Evolutionary conservation across 2,113 vertebrate species (phyloP), one percentile per base, ranked within the genome.

Genomic region (Setophaga petechia): DNA sequence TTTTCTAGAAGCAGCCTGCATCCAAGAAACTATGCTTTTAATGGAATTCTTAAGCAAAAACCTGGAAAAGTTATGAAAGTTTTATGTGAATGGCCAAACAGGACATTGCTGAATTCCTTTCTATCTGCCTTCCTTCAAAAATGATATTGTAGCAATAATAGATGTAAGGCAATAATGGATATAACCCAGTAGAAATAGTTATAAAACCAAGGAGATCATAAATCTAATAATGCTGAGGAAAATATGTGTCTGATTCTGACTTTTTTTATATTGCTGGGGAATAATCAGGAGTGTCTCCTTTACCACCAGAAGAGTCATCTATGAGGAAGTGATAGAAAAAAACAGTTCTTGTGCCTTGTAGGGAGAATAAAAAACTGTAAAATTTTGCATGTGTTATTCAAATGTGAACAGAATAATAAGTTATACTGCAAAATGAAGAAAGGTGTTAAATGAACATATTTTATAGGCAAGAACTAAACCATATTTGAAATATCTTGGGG

Each of bases 171-270:
- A 87, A 85, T 82, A 91, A 62, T 62, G 55, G 58, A 28, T 68
- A 76, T n/a, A 93, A 85, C n/a, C 43, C 57, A 85, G 55, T 14
- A 93, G 62, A 90, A 91, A 77, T 85, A 91, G 59, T 76, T 82
- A 77, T 55, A 87, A 59, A 88, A 44, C 27, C 39, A 85, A 66
- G 25, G 23, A 77, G 5, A 49, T 74, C 22, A 67, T 91, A 80
- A 85, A 88, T 88, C 39, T 80, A 85, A 77, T 66, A 83, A 73
- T 72, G 20, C 5, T 51, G 67, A 82, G 62, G 63, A 89, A 93
- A 84, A 74, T 31, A 55, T 39, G 21, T 35, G 3, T 74, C 43
- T 71, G n/a, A 90, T 77, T 95, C 46, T 75, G 58, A 27, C 7
- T 66, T 62, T 46, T 85, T 75, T 51, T 74, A 39, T 55, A n/a